Evolutionary conservation across 2,797 vertebrate species (phyloP).

Genomic region (Phataginus tricuspis): DNA sequence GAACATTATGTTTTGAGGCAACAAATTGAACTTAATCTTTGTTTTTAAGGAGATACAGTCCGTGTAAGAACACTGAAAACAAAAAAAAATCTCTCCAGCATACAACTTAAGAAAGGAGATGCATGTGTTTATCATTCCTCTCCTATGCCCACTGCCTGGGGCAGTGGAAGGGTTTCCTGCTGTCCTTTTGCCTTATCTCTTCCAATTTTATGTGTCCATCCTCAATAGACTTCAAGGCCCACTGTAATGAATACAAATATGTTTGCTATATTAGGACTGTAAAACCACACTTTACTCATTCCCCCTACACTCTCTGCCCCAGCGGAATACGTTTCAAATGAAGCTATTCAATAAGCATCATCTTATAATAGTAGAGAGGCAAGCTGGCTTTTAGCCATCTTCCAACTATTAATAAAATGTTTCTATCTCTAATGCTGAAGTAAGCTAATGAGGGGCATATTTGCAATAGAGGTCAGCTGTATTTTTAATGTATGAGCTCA

Average conservation of each 20-base stretch:
- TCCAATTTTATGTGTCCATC: slow-evolving; percentile 74
- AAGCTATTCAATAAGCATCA: slow-evolving; percentile 73
- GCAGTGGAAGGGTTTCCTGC: slow-evolving; percentile 70
- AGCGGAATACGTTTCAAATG: slow-evolving; percentile 80
- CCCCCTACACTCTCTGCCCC: slow-evolving; percentile 59
- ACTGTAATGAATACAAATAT: slow-evolving; percentile 84
- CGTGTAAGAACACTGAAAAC: slow-evolving; percentile 74
- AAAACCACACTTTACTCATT: slow-evolving; percentile 78
- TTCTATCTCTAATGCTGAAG: slow-evolving; percentile 60
- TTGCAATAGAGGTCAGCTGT: slow-evolving; percentile 38
- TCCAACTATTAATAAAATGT: slow-evolving; percentile 72
- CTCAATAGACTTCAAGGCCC: slow-evolving; percentile 77
- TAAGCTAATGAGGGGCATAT: slow-evolving; percentile 55
- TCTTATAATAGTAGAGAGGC: slow-evolving; percentile 60
- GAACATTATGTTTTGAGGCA: slow-evolving; percentile 58
- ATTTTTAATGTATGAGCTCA: slow-evolving; percentile 53
- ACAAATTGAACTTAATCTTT: slow-evolving; percentile 77
- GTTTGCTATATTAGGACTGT: slow-evolving; percentile 77
- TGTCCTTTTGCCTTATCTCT: slow-evolving; percentile 75
- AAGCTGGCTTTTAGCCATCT: slow-evolving; percentile 64
- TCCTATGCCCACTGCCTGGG: slow-evolving; percentile 73
- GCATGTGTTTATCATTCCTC: slow-evolving; percentile 74
- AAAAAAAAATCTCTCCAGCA: slow-evolving; percentile 68
- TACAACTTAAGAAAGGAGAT: slow-evolving; percentile 68
- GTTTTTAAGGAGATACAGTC: slow-evolving; percentile 68